Conservation (phyloP, 2,888 invertebrate genomes). For the Stegophylla sp. region DNA sequence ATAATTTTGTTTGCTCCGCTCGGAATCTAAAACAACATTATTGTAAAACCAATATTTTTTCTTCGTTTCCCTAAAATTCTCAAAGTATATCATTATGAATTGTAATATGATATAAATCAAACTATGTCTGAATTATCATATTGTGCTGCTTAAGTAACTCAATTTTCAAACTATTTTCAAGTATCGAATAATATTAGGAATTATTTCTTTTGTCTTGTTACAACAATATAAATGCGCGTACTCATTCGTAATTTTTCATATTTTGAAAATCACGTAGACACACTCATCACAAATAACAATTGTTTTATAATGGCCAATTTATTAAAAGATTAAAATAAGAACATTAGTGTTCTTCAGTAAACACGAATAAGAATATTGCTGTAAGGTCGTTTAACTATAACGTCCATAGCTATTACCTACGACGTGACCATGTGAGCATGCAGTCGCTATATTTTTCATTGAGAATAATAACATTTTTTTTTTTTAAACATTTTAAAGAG, state of each 20-base stretch:
- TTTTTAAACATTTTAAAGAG: not conserved
- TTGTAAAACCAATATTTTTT: too few species aligned
- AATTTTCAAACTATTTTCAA: not conserved
- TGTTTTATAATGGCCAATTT: slow-evolving; percentile 10
- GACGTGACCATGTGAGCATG: not conserved
- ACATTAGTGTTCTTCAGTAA: not conserved
- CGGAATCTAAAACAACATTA: too few species aligned
- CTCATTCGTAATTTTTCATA: slow-evolving; percentile 4
- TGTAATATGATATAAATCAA: too few species aligned
- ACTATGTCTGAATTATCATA: too few species aligned
- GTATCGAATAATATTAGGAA: not conserved
- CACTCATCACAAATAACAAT: not conserved
- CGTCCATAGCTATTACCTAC: not conserved
- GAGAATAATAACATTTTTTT: slow-evolving; percentile 5
- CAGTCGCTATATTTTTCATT: not conserved
- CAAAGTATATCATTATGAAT: too few species aligned
- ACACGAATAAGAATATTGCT: slow-evolving; percentile 14
- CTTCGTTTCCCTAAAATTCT: too few species aligned
- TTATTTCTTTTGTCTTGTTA: not conserved
- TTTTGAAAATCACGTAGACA: not conserved
- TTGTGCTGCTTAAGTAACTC: not conserved
- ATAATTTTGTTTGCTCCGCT: too few species aligned
- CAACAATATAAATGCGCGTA: not conserved
- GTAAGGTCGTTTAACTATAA: slow-evolving; percentile 14
- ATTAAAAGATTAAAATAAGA: slow-evolving; percentile 5